Evolutionary conservation across 2,113 vertebrate genomes (phyloP).

Genomic region (Hydrolagus affinis): DNA sequence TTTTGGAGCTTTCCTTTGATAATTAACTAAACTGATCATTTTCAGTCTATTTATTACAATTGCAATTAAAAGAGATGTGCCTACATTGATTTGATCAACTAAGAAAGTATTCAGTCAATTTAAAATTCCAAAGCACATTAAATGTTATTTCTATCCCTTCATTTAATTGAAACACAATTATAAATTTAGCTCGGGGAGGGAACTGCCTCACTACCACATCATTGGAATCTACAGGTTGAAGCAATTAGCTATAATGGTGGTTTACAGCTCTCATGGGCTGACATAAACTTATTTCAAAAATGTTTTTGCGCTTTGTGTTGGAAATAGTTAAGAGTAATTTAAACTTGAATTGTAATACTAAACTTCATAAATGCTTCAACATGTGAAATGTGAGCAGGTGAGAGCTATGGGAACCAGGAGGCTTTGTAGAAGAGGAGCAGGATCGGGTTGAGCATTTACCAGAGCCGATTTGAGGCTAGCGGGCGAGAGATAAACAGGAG

Average conservation of each 20-base stretch:
- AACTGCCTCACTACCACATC: conserved; percentile 43
- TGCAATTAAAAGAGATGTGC: background rate
- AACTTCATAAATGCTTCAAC: too few relatives aligned
- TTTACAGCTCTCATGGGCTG: background rate
- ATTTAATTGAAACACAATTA: background rate
- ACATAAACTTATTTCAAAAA: background rate
- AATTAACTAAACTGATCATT: background rate
- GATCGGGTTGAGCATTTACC: too few relatives aligned
- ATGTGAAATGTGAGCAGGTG: too few relatives aligned
- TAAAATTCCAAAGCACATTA: background rate
- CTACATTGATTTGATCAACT: background rate
- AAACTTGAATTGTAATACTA: too few relatives aligned
- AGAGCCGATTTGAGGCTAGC: too few relatives aligned
- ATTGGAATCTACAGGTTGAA: conserved; percentile 56
- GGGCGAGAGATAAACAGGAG: too few relatives aligned
- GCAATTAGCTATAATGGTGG: conserved; percentile 50
- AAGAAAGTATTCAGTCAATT: background rate
- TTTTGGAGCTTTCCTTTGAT: background rate
- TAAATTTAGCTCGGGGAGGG: background rate
- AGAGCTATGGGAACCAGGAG: too few relatives aligned
- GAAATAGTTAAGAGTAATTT: background rate
- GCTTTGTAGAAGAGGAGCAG: too few relatives aligned
- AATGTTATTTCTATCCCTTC: conserved; percentile 35
- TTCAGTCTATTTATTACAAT: background rate
- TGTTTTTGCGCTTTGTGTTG: background rate